Percentiles rank a stretch among this genome's conserved stretches.
These are phyloP conservation scores for Dolomedes plantarius DNA, from an alignment of 2,888 invertebrate species.

Conservation along the genomic window DNA sequence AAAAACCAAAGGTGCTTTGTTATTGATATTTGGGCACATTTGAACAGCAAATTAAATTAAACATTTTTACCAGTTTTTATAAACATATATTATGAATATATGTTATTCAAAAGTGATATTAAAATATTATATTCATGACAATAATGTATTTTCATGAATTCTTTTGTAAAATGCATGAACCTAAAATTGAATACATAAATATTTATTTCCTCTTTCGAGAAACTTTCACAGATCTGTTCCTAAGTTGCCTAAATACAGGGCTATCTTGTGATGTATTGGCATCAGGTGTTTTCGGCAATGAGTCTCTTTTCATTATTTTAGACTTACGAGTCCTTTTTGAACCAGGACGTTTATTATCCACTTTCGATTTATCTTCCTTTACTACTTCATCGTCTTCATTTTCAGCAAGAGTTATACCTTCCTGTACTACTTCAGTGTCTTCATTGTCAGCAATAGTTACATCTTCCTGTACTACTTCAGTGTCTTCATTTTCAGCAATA, in stretches of 20 bases:
- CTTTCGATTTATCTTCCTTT: background rate
- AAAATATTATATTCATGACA: too few relatives aligned
- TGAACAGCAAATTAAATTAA: too few relatives aligned
- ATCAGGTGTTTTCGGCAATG: background rate
- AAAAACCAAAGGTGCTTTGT: too few relatives aligned
- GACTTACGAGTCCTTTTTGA: background rate
- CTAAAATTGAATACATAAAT: background rate
- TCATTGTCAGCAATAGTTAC: background rate
- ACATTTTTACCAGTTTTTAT: too few relatives aligned
- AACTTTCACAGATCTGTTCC: conserved; percentile 20
- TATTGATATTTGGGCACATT: too few relatives aligned
- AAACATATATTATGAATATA: too few relatives aligned
- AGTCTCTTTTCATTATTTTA: background rate
- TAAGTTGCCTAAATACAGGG: background rate
- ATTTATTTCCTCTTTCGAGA: background rate
- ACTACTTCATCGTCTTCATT: background rate
- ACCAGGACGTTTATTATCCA: background rate
- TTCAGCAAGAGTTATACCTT: conserved; percentile 7
- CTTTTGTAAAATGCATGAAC: too few relatives aligned
- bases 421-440: background rate
- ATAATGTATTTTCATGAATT: too few relatives aligned
- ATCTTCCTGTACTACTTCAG: background rate
- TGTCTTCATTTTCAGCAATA: too few relatives aligned
- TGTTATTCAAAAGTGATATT: too few relatives aligned
- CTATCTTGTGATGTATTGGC: conserved; percentile 5